These are phyloP conservation scores for Hesperophylax magnus DNA, from an alignment of 1,140 invertebrate genomes.

Conservation along the genomic window DNA sequence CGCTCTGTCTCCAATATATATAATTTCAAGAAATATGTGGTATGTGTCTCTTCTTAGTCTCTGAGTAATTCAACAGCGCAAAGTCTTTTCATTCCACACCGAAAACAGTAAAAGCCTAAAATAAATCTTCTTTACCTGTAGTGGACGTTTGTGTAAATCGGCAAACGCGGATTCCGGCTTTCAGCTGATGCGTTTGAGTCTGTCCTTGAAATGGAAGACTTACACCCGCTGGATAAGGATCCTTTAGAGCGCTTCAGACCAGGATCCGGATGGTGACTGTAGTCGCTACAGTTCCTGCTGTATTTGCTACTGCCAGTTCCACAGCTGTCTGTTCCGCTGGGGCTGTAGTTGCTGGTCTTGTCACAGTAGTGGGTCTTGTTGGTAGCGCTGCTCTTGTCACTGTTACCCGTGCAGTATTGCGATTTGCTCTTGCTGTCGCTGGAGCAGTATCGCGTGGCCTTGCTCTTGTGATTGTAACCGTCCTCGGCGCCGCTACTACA, in stretches of 20 bases:
- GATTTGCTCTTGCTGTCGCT: background rate
- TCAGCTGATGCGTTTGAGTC: constrained; percentile 60
- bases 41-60: no score
- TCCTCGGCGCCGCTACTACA: constrained; percentile 62
- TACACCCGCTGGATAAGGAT: constrained; percentile 60
- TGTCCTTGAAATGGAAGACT: constrained; percentile 57
- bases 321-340: constrained; percentile 16
- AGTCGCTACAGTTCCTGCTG: constrained; percentile 59
- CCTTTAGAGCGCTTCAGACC: constrained; percentile 13
- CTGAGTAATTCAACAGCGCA: no score
- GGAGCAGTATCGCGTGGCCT: constrained; percentile 55
- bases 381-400: background rate
- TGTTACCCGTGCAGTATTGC: background rate
- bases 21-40: no score
- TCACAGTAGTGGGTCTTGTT: background rate
- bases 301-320: constrained; percentile 56
- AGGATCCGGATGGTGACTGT: background rate
- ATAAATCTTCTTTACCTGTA: constrained; percentile 57
- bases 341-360: background rate
- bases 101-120: no score
- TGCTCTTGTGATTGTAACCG: constrained; percentile 61
- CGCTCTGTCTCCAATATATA: no score
- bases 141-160: constrained; percentile 69
- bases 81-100: no score
- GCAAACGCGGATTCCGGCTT: constrained; percentile 63